A percentile compares a stretch with the other conserved stretches of the same genome.
phyloP scores from a whole-genome alignment of 2,797 vertebrate species.

The Serranus cabrilla region DNA sequence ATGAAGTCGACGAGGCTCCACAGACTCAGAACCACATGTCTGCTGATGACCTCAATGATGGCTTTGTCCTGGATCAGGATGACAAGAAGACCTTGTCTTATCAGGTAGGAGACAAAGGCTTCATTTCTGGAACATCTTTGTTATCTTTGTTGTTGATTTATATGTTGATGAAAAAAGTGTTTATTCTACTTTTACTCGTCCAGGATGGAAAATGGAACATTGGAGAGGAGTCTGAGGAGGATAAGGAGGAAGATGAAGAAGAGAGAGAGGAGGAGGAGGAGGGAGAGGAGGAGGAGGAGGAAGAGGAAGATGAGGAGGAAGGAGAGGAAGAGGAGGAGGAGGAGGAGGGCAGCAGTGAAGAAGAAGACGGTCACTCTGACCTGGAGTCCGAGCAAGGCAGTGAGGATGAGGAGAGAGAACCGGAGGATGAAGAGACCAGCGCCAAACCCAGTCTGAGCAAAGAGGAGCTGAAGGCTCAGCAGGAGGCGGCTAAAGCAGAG shows the following conservation, averaged over 20 bases:
- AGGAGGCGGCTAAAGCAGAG: slow-evolving; percentile 85
- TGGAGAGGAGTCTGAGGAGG: slow-evolving; percentile 55
- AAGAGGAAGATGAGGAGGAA: slow-evolving; percentile 19
- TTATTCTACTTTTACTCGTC: not conserved
- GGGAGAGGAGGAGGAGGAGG: slow-evolving; percentile 6
- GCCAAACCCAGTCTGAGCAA: slow-evolving; percentile 38
- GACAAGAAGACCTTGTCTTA: slow-evolving; percentile 91
- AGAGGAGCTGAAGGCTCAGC: slow-evolving; percentile 69
- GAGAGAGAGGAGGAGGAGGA: slow-evolving; percentile 44
- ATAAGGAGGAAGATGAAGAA: slow-evolving; percentile 43
- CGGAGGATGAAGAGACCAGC: slow-evolving; percentile 22
- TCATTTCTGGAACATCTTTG: not conserved
- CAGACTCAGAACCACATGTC: slow-evolving; percentile 86
- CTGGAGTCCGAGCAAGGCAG: slow-evolving; percentile 79
- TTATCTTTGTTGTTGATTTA: not conserved
- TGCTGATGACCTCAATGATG: slow-evolving; percentile 94
- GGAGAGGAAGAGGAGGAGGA: slow-evolving; percentile 34
- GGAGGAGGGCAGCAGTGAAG: slow-evolving; percentile 55
- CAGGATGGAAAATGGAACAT: slow-evolving; percentile 92
- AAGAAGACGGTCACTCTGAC: slow-evolving; percentile 79
- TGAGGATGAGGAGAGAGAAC: slow-evolving; percentile 71
- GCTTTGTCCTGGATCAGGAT: slow-evolving; percentile 92
- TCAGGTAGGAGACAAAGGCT: slow-evolving; percentile 78
- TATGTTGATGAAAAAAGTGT: not conserved
- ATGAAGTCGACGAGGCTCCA: slow-evolving; percentile 63